A percentile compares a stretch with the other conserved stretches of the same genome.
Conservation (phyloP, 2,797 vertebrate genomes). For the Halcyon smyrnensis region DNA sequence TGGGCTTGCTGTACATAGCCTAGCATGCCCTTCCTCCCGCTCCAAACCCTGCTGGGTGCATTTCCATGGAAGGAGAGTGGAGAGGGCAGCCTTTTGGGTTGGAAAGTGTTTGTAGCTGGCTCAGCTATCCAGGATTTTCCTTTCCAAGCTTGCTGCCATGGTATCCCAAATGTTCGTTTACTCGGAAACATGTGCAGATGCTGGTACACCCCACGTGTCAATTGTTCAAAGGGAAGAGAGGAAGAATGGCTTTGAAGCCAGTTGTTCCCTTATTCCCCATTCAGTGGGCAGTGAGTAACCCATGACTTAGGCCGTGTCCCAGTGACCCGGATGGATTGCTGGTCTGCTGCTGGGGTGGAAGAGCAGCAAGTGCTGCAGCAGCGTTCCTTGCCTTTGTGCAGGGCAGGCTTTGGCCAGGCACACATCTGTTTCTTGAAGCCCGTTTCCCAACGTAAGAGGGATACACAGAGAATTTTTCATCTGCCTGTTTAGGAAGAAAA, state of each 20-base stretch:
- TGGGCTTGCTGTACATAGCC: not conserved
- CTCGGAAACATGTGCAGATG: not conserved
- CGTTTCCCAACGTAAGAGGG: slow-evolving; percentile 28
- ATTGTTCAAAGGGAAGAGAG: not conserved
- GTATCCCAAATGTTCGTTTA: not conserved
- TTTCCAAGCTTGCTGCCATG: not conserved
- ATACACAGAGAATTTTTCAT: slow-evolving; percentile 34
- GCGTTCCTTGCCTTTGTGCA: not conserved
- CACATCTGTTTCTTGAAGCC: not conserved
- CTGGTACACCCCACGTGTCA: not conserved
- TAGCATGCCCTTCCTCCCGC: not conserved
- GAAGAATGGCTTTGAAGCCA: not conserved
- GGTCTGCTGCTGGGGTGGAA: not conserved
- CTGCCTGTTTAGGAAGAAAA: slow-evolving; percentile 26
- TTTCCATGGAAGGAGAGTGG: not conserved
- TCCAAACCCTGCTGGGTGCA: not conserved
- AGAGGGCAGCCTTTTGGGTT: not conserved
- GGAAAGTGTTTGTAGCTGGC: not conserved
- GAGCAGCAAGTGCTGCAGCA: not conserved
- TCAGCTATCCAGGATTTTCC: not conserved
- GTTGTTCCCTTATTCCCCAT: not conserved
- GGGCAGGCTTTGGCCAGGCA: not conserved
- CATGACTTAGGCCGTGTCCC: not conserved
- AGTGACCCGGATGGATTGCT: not conserved
- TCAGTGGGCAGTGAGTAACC: not conserved